Conservation (phyloP, 2,113 vertebrate species). For the Syngnathus typhle region DNA sequence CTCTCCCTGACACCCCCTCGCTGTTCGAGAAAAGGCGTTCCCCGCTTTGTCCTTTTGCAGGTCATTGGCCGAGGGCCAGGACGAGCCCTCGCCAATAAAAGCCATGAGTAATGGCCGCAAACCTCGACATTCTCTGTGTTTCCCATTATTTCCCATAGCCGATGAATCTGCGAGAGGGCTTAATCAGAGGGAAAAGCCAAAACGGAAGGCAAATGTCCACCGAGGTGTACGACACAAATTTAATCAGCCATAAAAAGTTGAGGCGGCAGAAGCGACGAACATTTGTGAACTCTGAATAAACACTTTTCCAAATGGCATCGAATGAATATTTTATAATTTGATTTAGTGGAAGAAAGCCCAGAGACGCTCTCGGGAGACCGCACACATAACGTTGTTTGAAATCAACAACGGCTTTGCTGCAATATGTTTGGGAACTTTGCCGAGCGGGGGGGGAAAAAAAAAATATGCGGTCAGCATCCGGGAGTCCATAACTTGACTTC, state of each 20-base stretch:
- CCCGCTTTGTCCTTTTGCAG: conserved; percentile 66
- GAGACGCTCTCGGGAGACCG: not conserved
- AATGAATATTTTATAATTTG: conserved; percentile 29
- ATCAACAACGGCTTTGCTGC: not conserved
- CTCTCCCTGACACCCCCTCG: conserved; percentile 37
- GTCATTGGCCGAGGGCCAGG: conserved; percentile 61
- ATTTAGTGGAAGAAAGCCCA: not conserved
- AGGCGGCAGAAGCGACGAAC: conserved; percentile 21
- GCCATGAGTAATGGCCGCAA: conserved; percentile 67
- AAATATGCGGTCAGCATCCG: not conserved
- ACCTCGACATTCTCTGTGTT: conserved; percentile 63
- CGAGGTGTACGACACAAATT: conserved; percentile 44
- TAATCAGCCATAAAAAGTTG: conserved; percentile 53
- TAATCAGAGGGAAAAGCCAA: conserved; percentile 60
- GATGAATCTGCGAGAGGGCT: conserved; percentile 58
- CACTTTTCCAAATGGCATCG: conserved; percentile 26
- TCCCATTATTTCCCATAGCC: conserved; percentile 65
- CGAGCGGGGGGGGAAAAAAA: not conserved
- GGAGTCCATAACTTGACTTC: not conserved
- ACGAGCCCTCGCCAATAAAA: conserved; percentile 65
- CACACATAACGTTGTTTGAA: not conserved
- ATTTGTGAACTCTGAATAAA: conserved; percentile 35
- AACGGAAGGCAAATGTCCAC: conserved; percentile 49
- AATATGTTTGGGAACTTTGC: not conserved
- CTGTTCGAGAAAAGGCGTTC: conserved; percentile 55